phyloP scores from a whole-genome alignment of 2,888 invertebrate genomes.

The Diploptera punctata region DNA sequence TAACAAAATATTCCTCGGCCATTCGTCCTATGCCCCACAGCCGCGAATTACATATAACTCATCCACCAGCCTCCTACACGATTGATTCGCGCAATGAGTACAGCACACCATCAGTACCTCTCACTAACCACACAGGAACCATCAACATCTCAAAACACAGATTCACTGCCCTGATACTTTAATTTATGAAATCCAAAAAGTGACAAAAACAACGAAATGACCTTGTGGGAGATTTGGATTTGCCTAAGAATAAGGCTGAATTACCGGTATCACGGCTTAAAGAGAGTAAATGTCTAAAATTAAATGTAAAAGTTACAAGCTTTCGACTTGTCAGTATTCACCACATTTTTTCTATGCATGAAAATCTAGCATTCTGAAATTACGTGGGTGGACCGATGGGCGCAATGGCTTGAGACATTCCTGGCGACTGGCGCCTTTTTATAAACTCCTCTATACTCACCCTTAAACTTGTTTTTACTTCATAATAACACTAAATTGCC shows the following conservation, averaged over 20 bases:
- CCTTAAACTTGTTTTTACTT: background rate
- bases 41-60: background rate
- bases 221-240: background rate
- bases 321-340: background rate
- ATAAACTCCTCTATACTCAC: background rate
- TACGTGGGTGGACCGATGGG: too few relatives aligned
- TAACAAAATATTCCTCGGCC: background rate
- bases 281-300: background rate
- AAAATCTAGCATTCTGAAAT: background rate
- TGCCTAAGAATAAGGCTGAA: background rate
- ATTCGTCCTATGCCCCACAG: background rate
- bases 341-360: too few relatives aligned
- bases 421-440: background rate
- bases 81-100: background rate
- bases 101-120: background rate
- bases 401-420: background rate
- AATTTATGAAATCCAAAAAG: background rate
- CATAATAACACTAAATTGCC: background rate
- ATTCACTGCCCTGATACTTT: background rate
- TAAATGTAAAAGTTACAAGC: background rate
- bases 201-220: background rate
- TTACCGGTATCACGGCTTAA: background rate
- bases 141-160: background rate
- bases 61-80: background rate
- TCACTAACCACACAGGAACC: background rate